A percentile compares a stretch with the other conserved stretches of the same genome.
These are phyloP conservation scores for Notoglanidium macrostoma DNA, from an alignment of 2,797 vertebrate genomes.

Conservation along the genomic window DNA sequence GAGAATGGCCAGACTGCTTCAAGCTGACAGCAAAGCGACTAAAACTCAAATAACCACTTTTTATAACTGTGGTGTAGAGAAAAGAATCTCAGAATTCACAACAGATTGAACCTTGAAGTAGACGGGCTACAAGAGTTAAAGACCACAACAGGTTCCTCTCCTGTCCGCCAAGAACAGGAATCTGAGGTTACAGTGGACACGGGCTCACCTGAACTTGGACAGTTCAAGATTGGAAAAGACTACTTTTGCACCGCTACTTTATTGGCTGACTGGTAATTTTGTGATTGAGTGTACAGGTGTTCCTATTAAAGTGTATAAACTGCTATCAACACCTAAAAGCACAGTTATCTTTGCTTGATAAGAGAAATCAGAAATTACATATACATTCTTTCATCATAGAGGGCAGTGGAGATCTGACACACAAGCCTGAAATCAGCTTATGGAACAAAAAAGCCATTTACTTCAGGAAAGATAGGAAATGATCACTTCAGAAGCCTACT, in stretches of 20 bases:
- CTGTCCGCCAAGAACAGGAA: background rate
- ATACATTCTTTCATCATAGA: background rate
- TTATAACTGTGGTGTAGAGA: background rate
- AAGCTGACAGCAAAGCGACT: background rate
- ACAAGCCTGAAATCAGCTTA: slow-evolving; percentile 3
- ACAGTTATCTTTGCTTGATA: background rate
- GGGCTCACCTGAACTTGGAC: background rate
- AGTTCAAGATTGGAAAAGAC: background rate
- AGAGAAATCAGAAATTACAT: background rate
- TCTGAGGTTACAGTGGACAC: background rate
- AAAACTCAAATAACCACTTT: background rate
- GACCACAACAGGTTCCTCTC: background rate
- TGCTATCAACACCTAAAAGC: background rate
- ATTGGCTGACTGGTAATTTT: background rate
- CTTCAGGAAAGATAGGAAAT: slow-evolving; percentile 38
- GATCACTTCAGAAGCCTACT: slow-evolving; percentile 50
- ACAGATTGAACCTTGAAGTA: background rate
- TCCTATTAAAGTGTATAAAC: background rate
- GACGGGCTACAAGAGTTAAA: background rate
- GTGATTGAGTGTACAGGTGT: background rate
- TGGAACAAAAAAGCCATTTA: slow-evolving; percentile 60
- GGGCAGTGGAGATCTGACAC: background rate
- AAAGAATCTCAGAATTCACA: background rate
- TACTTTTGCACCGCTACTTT: background rate
- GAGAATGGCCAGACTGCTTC: background rate